Conservation (phyloP, 2,797 vertebrate genomes). For the Capromys pilorides region DNA sequence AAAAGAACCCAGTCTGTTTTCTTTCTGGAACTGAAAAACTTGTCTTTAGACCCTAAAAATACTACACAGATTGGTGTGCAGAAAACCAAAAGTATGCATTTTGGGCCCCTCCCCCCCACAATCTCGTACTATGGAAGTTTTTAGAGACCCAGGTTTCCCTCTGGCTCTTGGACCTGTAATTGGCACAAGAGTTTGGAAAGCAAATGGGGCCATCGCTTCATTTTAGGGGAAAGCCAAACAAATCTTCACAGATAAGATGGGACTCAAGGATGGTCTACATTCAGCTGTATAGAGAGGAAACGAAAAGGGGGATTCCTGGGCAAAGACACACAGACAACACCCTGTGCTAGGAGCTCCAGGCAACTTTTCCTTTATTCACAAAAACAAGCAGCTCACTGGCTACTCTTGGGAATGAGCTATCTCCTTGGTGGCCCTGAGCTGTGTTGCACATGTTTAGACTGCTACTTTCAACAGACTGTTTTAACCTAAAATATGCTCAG, state of each 20-base stretch:
- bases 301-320: not conserved
- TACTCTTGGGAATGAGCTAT: not conserved
- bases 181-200: not conserved
- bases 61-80: not conserved
- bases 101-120: not conserved
- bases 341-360: not conserved
- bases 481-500: not conserved
- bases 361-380: not conserved
- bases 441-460: not conserved
- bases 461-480: not conserved
- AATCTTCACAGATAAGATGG: not conserved
- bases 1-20: not conserved
- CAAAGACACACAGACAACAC: not conserved
- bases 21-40: not conserved
- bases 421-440: not conserved
- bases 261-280: not conserved
- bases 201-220: not conserved
- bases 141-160: not conserved
- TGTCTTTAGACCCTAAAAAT: constrained; percentile 10
- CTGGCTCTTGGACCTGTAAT: not conserved
- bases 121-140: not conserved
- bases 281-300: not conserved
- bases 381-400: not conserved
- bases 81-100: not conserved
- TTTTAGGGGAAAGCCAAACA: not conserved